Percentiles rank a stretch among this genome's conserved stretches.
phyloP scores from a whole-genome alignment of 2,888 invertebrate genomes.

The Auanema sp. region DNA sequence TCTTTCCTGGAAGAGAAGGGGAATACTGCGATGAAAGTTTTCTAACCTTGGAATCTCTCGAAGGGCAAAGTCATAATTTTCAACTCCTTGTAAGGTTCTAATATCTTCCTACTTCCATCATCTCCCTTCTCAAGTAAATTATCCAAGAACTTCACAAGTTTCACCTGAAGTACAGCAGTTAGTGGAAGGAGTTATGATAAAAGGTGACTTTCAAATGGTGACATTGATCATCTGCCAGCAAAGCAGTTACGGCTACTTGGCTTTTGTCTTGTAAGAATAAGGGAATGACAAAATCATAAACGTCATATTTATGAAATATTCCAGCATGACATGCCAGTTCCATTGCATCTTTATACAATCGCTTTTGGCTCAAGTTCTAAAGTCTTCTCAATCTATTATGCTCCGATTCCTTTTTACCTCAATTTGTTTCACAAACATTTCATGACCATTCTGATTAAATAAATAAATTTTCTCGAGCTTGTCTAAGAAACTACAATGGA shows the following conservation, averaged over 20 bases:
- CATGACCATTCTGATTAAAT: not conserved
- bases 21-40: not conserved
- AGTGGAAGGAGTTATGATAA: no score
- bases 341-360: constrained; percentile 19
- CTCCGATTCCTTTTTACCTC: not conserved
- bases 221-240: not conserved
- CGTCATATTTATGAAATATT: constrained; percentile 8
- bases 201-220: not conserved
- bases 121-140: not conserved
- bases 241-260: not conserved
- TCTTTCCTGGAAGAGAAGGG: not conserved
- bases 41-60: constrained; percentile 2
- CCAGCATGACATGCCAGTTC: constrained; percentile 8
- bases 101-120: not conserved
- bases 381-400: not conserved
- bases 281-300: constrained; percentile 8
- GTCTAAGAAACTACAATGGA: not conserved
- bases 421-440: not conserved
- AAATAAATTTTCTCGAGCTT: not conserved
- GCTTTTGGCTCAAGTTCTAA: not conserved
- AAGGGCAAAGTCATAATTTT: constrained; percentile 2
- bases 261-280: constrained; percentile 12
- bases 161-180: not conserved
- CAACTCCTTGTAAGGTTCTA: constrained; percentile 2
- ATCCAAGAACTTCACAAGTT: constrained; percentile 3